A percentile compares a stretch with the other conserved stretches of the same genome.
These are phyloP conservation scores for Onychomys arenicola DNA, from an alignment of 2,797 vertebrate species.

Conservation along the genomic window DNA sequence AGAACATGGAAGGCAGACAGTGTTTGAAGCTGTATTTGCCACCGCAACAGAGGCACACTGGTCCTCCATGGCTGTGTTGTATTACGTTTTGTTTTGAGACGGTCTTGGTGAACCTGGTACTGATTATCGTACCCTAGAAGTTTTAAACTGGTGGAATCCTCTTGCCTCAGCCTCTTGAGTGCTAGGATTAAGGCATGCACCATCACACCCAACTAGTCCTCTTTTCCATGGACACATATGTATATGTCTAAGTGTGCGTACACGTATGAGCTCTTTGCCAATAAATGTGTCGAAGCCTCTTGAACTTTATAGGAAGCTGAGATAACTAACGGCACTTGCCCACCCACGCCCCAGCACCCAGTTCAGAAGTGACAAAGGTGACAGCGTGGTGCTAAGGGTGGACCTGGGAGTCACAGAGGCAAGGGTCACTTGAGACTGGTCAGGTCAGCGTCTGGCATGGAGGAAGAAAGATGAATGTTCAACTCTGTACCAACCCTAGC, in stretches of 20 bases:
- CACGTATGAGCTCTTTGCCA: neutral
- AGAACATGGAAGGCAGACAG: neutral
- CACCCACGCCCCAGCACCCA: neutral
- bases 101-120: neutral
- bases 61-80: neutral
- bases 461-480: neutral
- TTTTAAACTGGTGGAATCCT: neutral
- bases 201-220: neutral
- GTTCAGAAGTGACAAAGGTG: neutral
- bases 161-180: neutral
- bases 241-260: no score
- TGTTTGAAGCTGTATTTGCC: neutral
- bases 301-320: neutral
- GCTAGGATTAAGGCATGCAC: neutral
- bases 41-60: neutral
- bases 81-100: neutral
- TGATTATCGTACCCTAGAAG: neutral
- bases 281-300: neutral
- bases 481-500: neutral
- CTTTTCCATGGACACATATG: neutral
- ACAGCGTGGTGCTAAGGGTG: neutral
- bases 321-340: neutral
- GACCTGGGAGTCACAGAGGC: neutral
- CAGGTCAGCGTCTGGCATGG: accelerated
- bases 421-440: neutral